phyloP scores from a whole-genome alignment of 2,888 invertebrate genomes.

The Saturnia pavonia region DNA sequence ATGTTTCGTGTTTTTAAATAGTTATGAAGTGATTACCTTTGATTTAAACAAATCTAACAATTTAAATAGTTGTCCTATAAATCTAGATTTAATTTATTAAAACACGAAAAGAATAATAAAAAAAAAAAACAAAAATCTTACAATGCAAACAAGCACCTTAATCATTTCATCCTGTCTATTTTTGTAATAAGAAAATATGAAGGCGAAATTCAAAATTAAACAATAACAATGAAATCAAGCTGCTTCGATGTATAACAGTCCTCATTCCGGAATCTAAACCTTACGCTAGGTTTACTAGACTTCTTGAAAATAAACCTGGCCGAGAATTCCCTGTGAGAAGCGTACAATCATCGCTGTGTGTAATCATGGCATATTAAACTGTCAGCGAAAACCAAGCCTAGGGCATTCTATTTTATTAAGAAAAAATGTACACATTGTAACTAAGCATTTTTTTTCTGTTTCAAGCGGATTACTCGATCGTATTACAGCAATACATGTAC shows the following conservation, averaged over 20 bases:
- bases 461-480: background rate
- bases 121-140: too few species aligned
- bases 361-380: constrained; percentile 27
- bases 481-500: background rate
- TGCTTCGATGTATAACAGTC: background rate
- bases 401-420: constrained; percentile 22
- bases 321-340: constrained; percentile 22
- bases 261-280: constrained; percentile 14
- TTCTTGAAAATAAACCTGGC: constrained; percentile 18
- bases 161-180: background rate
- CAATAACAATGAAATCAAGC: background rate
- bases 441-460: constrained; percentile 11
- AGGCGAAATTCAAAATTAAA: background rate
- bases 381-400: constrained; percentile 26
- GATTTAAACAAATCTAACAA: background rate
- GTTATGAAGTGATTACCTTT: background rate
- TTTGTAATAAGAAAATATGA: background rate
- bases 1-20: too few species aligned
- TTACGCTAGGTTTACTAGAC: background rate
- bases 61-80: background rate
- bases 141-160: too few species aligned
- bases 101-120: background rate
- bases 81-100: background rate
- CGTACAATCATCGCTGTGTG: constrained; percentile 24
- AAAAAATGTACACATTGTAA: constrained; percentile 4